Conservation (phyloP, 2,113 vertebrate genomes). For the Hemibagrus wyckioides region DNA sequence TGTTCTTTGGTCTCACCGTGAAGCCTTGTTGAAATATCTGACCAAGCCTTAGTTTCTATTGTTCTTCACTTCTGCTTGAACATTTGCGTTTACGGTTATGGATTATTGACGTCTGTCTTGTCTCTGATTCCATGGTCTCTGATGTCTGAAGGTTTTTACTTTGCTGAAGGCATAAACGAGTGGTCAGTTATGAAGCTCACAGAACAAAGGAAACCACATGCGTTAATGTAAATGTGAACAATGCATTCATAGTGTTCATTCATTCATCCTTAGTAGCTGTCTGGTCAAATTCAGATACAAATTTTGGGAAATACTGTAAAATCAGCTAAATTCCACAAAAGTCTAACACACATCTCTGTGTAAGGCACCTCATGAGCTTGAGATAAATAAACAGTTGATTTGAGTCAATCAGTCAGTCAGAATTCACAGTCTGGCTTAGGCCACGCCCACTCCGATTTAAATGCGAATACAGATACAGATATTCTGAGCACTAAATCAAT, state of each 20-base stretch:
- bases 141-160: neutral
- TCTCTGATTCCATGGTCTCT: neutral
- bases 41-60: no score
- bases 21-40: no score
- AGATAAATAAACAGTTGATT: neutral
- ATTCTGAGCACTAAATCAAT: neutral
- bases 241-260: neutral
- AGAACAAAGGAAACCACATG: neutral
- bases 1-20: neutral
- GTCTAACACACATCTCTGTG: neutral
- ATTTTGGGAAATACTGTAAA: neutral
- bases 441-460: neutral
- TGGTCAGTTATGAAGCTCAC: neutral
- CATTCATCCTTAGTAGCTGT: neutral
- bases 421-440: neutral
- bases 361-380: neutral
- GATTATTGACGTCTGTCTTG: neutral
- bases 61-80: no score
- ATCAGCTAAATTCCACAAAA: neutral
- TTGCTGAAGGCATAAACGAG: neutral
- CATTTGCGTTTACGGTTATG: neutral
- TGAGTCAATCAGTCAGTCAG: neutral
- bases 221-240: neutral
- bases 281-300: neutral
- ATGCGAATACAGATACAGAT: neutral